Conservation (phyloP, 1,140 invertebrate species). For the Neotoxoptera formosana region DNA sequence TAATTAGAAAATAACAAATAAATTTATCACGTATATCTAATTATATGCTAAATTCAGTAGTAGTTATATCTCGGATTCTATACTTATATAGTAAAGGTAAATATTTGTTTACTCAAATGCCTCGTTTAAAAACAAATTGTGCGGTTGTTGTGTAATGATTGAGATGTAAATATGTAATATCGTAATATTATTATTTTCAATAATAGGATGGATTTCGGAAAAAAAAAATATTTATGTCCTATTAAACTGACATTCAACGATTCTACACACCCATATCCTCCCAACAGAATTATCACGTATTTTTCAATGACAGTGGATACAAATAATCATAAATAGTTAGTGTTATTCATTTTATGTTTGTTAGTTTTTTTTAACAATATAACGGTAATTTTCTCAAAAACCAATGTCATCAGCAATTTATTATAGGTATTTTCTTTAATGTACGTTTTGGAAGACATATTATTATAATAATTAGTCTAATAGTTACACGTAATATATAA, state of each 20-base stretch:
- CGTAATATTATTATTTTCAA: neutral
- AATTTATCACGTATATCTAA: neutral
- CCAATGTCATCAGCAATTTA: neutral
- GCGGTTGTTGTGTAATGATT: neutral
- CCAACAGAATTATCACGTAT: neutral
- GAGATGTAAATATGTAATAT: neutral
- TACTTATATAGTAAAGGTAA: neutral
- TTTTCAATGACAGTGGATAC: neutral
- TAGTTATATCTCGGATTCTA: neutral
- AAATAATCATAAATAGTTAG: neutral
- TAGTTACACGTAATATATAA: neutral
- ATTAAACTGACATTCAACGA: neutral
- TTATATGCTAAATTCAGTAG: neutral
- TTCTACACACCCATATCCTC: slow-evolving; percentile 21
- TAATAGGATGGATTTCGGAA: neutral
- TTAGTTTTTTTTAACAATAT: neutral
- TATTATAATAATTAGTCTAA: neutral
- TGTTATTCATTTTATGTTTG: neutral
- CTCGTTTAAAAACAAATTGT: neutral
- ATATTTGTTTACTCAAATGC: neutral
- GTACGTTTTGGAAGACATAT: neutral
- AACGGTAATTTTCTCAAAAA: neutral
- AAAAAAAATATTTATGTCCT: neutral
- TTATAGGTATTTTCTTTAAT: neutral
- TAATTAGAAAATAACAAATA: slow-evolving; percentile 26